Conservation (phyloP, 2,113 vertebrate species). For the Scophthalmus maximus region DNA sequence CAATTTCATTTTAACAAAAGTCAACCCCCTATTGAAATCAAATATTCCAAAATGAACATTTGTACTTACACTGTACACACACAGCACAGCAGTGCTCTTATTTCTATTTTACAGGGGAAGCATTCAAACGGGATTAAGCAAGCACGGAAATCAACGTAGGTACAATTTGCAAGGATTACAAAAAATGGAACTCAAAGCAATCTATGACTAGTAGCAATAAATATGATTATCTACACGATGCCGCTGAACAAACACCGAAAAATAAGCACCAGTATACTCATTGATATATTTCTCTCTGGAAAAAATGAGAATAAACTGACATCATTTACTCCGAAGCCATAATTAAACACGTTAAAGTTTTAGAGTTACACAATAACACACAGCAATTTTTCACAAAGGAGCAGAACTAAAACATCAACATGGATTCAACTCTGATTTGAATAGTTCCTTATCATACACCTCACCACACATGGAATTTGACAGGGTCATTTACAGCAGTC, state of each 20-base stretch:
- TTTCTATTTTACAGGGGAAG: slow-evolving; percentile 69
- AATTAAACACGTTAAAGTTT: slow-evolving; percentile 69
- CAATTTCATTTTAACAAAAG: slow-evolving; percentile 74
- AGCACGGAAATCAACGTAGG: slow-evolving; percentile 60
- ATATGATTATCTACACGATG: slow-evolving; percentile 68
- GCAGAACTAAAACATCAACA: slow-evolving; percentile 76
- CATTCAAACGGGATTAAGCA: slow-evolving; percentile 53
- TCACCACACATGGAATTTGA: slow-evolving; percentile 34
- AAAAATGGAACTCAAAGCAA: slow-evolving; percentile 54
- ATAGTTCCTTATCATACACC: slow-evolving; percentile 59
- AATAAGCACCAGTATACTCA: slow-evolving; percentile 57
- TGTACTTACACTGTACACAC: slow-evolving; percentile 69
- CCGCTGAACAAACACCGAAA: slow-evolving; percentile 71
- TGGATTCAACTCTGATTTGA: slow-evolving; percentile 61
- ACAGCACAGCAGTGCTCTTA: slow-evolving; percentile 54
- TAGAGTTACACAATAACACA: slow-evolving; percentile 75
- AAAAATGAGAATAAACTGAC: slow-evolving; percentile 56
- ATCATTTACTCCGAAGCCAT: slow-evolving; percentile 71
- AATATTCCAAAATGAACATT: slow-evolving; percentile 67
- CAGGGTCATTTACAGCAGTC: slow-evolving; percentile 69
- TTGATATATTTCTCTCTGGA: slow-evolving; percentile 61
- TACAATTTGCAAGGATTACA: slow-evolving; percentile 59
- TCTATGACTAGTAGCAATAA: slow-evolving; percentile 51
- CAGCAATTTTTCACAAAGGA: slow-evolving; percentile 75
- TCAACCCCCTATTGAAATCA: slow-evolving; percentile 48